phyloP scores from a whole-genome alignment of 2,888 invertebrate genomes.

The Crepidodera aurea region DNA sequence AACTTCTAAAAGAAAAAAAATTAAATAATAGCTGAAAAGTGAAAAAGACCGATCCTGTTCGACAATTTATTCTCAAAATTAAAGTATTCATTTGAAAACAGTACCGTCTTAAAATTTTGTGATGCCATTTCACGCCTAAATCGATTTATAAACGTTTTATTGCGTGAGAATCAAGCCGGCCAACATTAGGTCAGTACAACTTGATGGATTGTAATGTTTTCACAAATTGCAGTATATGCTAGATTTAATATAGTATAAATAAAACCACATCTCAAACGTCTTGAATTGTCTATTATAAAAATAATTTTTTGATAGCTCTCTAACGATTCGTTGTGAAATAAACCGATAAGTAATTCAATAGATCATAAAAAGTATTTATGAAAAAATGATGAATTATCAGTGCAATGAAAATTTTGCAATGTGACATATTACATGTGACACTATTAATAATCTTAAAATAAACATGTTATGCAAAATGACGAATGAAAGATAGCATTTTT shows the following conservation, averaged over 20 bases:
- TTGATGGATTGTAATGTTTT: constrained; percentile 29
- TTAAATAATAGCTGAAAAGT: too few species aligned
- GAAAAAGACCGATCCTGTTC: too few species aligned
- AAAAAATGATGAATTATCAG: not conserved
- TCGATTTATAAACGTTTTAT: constrained; percentile 31
- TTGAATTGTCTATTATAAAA: not conserved
- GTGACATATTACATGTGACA: constrained; percentile 7
- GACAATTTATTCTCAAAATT: constrained; percentile 27
- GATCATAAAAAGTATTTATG: not conserved
- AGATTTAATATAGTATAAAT: not conserved
- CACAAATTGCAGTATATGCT: not conserved
- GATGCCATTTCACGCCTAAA: constrained; percentile 29
- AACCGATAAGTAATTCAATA: too few species aligned
- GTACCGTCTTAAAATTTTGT: constrained; percentile 27
- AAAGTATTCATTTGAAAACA: constrained; percentile 25
- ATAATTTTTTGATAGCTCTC: not conserved
- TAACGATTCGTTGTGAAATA: not conserved
- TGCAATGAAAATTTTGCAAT: not conserved
- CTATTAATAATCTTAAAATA: constrained; percentile 4
- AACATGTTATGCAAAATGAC: constrained; percentile 14
- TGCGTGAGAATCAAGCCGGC: constrained; percentile 25
- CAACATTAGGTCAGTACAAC: constrained; percentile 23
- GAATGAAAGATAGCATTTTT: constrained; percentile 4
- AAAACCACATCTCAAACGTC: not conserved
- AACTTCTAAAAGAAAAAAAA: too few species aligned